Evolutionary conservation across 1,140 invertebrate genomes (phyloP).

Genomic region (Drosophila persimilis): DNA sequence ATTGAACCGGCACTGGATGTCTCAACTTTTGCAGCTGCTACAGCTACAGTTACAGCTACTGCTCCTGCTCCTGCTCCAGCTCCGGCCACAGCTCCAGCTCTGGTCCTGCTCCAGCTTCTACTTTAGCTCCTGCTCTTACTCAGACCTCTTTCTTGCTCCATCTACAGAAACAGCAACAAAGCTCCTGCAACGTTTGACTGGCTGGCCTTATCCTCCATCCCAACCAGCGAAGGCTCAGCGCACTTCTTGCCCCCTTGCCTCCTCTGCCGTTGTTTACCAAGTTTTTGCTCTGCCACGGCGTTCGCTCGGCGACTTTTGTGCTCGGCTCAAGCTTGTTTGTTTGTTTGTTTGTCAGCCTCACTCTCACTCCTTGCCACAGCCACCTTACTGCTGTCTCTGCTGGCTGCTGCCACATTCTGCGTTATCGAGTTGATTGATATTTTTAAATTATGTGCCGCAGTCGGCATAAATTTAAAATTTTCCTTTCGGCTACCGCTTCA

Average conservation of each 20-base stretch:
- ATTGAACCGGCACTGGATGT: slow-evolving; percentile 63
- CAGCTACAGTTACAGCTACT: not conserved
- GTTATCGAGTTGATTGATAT: slow-evolving; percentile 81
- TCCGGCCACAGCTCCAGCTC: not conserved
- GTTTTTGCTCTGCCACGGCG: slow-evolving; percentile 36
- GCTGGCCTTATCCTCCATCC: slow-evolving; percentile 15
- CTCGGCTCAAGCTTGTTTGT: slow-evolving; percentile 49
- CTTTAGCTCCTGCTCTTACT: not conserved
- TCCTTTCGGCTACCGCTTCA: slow-evolving; percentile 32
- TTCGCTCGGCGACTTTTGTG: slow-evolving; percentile 56
- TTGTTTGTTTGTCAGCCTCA: slow-evolving; percentile 43
- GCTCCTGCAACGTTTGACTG: slow-evolving; percentile 55
- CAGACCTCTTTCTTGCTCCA: too few species aligned
- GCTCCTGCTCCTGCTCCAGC: not conserved
- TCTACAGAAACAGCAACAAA: slow-evolving; percentile 4
- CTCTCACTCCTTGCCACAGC: not conserved
- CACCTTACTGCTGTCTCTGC: not conserved
- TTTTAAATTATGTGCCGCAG: slow-evolving; percentile 80
- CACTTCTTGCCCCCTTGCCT: slow-evolving; percentile 3
- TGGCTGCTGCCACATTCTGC: slow-evolving; percentile 53
- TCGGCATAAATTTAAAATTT: slow-evolving; percentile 78
- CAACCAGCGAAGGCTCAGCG: slow-evolving; percentile 8
- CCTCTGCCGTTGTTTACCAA: slow-evolving; percentile 66
- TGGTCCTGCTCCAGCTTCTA: not conserved
- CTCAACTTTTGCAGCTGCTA: slow-evolving; percentile 60